Base-by-base conservation (phyloP, 2,113 vertebrate genomes). In the Cyanocitta stelleri region DNA sequence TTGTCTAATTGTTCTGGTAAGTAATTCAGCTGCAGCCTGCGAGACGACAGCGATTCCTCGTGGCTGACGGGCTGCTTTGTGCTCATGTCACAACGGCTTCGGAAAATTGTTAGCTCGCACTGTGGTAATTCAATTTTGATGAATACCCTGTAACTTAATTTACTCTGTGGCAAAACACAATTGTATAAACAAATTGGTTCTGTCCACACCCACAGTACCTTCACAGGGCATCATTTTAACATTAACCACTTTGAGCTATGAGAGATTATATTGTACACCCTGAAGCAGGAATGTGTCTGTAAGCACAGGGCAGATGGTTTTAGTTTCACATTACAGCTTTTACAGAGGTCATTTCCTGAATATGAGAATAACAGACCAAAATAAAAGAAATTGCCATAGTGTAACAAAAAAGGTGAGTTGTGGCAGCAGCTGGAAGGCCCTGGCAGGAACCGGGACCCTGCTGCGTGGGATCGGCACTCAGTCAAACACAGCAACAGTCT, bases 141-240 rank as follows among this genome's bases (percentile, higher is more conserved):
- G 90, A 97, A 96, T 94, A 74, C 69, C 55, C 82, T 13, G 8
- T 93, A 96, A 96, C 77, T 92, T 96, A 95, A 95, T 95, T 97
- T 83, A 92, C 86, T 85, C 43, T 97, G 83, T 93, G 93, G 92
- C 85, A 89, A 94, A 94, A 95, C 83, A 87, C 90, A 92, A 43
- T 79, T 85, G 72, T 95, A 95, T 95, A 96, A 97, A 93, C 92
- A 93, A 95, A 95, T 96, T 82, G 76, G 35, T 82, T 91, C 97
- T 97, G 94, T 97, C 97, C 86, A 94, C 96, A 96, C 97, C 95
- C 95, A 39, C 87, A 8, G 39, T 96, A 88, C 79, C 51, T 94
- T 95, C 68, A 17, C 22, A 27, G 66, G 52, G 15, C 37, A 82
- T 76, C 46, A 52, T 95, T 95, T 95, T 77, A 94, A 85, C 94